These are phyloP conservation scores for Ptilonorhynchus violaceus DNA, from an alignment of 2,113 vertebrate genomes.

Conservation along the genomic window DNA sequence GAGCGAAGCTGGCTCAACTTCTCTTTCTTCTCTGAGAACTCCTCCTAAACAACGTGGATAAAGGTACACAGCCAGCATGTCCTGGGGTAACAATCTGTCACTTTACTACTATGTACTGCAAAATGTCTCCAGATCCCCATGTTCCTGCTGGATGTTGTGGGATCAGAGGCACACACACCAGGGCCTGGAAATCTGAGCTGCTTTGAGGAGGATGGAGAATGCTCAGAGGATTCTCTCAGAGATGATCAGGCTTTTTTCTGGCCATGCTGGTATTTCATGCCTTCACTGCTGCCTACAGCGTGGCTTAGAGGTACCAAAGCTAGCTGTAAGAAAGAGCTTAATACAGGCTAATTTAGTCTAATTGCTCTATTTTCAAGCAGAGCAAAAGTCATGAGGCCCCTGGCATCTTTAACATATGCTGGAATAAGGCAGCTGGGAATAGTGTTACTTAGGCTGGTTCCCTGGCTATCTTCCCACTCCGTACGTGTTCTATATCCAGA, in stretches of 20 bases:
- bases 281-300: not conserved
- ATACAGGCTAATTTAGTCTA: not conserved
- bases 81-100: not conserved
- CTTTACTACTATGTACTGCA: not conserved
- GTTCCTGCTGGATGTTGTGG: not conserved
- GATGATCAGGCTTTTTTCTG: not conserved
- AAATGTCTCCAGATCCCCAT: not conserved
- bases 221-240: not conserved
- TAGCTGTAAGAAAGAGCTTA: not conserved
- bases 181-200: not conserved
- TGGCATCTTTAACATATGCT: not conserved
- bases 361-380: slow-evolving; percentile 22
- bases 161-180: not conserved
- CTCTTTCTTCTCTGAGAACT: not conserved
- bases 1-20: not conserved
- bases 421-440: not conserved
- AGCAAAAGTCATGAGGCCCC: not conserved
- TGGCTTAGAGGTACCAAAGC: not conserved
- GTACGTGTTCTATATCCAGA: not conserved
- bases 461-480: not conserved
- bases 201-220: not conserved
- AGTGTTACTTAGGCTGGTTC: not conserved
- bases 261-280: not conserved
- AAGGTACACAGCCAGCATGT: not conserved
- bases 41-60: not conserved